phyloP scores from a whole-genome alignment of 2,113 vertebrate species.

The Lophotis ruficrista region DNA sequence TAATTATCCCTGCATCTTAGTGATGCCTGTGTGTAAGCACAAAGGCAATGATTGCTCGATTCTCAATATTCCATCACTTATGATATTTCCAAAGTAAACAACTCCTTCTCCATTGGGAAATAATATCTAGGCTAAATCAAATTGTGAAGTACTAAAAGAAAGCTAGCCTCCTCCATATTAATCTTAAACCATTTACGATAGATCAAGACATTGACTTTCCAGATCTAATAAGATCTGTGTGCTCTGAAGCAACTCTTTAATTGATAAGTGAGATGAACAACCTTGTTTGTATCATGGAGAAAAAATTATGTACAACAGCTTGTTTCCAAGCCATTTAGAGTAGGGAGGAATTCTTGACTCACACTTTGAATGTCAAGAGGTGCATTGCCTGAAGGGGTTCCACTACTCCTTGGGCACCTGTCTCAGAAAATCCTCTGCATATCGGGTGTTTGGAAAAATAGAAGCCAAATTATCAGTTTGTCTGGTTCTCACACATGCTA shows the following conservation, averaged over 20 bases:
- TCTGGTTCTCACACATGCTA: neutral
- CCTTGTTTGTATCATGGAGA: neutral
- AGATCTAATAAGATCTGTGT: neutral
- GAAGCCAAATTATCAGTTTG: neutral
- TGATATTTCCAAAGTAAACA: slow-evolving; percentile 62
- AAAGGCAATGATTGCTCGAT: slow-evolving; percentile 25
- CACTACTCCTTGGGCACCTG: neutral
- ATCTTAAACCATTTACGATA: slow-evolving; percentile 54
- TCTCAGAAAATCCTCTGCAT: neutral
- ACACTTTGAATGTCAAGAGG: neutral
- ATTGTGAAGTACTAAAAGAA: slow-evolving; percentile 30
- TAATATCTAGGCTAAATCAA: slow-evolving; percentile 60
- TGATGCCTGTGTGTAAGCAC: neutral
- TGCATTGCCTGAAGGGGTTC: neutral
- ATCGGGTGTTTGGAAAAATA: neutral
- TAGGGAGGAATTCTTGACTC: neutral
- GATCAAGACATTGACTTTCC: slow-evolving; percentile 27
- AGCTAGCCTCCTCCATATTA: slow-evolving; percentile 7
- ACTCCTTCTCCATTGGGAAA: slow-evolving; percentile 55
- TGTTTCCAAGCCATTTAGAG: neutral
- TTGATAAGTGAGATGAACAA: neutral
- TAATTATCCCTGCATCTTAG: neutral
- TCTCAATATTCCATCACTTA: slow-evolving; percentile 52
- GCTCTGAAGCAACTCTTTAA: neutral
- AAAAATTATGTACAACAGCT: neutral